Percentiles rank a stretch among this genome's conserved stretches.
Evolutionary conservation across 2,113 vertebrate genomes (phyloP).

Genomic region (Oryzias curvinotus): DNA sequence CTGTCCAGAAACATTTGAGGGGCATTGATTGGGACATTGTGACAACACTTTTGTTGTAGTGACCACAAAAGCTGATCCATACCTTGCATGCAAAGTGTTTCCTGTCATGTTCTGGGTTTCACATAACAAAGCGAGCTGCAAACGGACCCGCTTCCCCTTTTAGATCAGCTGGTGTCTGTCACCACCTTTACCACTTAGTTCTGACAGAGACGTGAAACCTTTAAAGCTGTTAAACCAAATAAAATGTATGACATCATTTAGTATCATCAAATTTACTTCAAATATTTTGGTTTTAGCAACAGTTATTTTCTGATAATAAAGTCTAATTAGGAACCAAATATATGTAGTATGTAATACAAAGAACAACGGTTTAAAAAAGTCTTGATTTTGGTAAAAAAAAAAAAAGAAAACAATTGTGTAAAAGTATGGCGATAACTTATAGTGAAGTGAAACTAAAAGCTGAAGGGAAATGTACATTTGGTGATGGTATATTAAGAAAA

Average conservation of each 20-base stretch:
- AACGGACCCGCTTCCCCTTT: slow-evolving; percentile 20
- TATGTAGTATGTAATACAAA: neutral
- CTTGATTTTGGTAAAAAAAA: neutral
- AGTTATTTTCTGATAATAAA: neutral
- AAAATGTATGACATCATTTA: neutral
- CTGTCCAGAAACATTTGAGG: no score
- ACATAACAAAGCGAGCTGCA: neutral
- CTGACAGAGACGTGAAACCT: neutral
- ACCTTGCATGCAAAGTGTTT: neutral
- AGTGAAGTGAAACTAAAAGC: no score
- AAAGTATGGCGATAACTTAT: no score
- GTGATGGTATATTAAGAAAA: no score
- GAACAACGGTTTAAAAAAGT: neutral
- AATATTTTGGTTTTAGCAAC: neutral
- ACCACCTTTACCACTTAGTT: neutral
- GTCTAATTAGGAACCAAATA: neutral
- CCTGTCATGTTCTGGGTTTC: neutral
- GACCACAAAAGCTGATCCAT: neutral
- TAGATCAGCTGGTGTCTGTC: neutral
- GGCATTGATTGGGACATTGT: no score
- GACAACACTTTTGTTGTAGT: neutral
- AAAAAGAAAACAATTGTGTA: no score
- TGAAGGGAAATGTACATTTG: no score
- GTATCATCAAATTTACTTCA: neutral
- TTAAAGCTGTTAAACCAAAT: neutral